Base-by-base conservation (phyloP, 92 coral and sea anemone genomes). In the Zoanthus solanderi region DNA sequence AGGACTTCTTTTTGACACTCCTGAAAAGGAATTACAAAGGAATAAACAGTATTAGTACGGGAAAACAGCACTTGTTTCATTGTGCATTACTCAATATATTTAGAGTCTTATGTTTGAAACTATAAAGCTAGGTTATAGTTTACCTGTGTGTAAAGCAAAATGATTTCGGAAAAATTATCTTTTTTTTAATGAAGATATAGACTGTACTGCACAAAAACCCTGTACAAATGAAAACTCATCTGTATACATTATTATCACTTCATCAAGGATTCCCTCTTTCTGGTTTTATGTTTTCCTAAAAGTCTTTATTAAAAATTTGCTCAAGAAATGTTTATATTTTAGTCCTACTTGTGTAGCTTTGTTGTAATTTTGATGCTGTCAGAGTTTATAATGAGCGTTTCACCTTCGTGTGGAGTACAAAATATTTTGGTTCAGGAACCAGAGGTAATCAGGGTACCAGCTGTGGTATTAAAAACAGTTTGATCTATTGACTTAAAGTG, bases 1-100 rank as follows among this genome's bases (percentile, higher is more conserved):
- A 1, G 97, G 95, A 86, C 97, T 94, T 92, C 94, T 89, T 78
- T 93, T 93, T 66, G 84, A 84, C 48, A 89, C 78, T 81, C 85
- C 85, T 81, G 23, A 16, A 81, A 12, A 63, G 11, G 12, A 31
- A 29, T 34, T 0, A 65, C 42, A 80, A 12, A 69, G 42, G 42
- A 9, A 34, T 14, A 9, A 16, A n/a, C 4, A n/a, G 10, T 28
- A 45, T 80, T 80, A 79, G 73, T 17, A 45, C 1, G 9, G 7
- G 5, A 9, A 69, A 31, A 2, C 46, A 5, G 42, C 12, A 16
- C 9, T 4, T 4, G 1, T 63, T 63, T 61, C 45, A 7, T 11
- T 68, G 44, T 29, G 44, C 42, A 23, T 30, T 31, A 32, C 5
- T 69, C 45, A 14, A 69, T 15, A 69, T 69, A 44, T 34, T 69